Evolutionary conservation across 2,797 vertebrate species (phyloP).

Genomic region (Protosalanx chinensis): DNA sequence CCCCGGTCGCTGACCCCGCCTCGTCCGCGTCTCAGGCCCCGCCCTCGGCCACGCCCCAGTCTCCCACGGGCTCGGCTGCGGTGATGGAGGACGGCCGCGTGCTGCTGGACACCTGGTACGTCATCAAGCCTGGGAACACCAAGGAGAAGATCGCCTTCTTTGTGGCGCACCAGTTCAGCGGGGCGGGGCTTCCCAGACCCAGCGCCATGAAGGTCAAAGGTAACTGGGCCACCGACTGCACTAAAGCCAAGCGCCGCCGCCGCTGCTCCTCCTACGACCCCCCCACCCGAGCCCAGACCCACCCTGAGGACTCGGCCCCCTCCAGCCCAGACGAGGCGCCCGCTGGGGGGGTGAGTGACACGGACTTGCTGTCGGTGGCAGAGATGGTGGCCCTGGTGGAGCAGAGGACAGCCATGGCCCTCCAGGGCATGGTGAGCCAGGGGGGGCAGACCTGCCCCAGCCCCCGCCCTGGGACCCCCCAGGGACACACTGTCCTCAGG

Average conservation of each 20-base stretch:
- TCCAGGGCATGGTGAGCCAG: conserved; percentile 77
- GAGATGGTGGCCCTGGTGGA: conserved; percentile 96
- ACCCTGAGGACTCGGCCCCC: conserved; percentile 53
- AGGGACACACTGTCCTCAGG: conserved; percentile 59
- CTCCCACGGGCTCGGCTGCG: conserved; percentile 38
- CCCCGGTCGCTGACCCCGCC: conserved; percentile 56
- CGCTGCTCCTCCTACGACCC: conserved; percentile 88
- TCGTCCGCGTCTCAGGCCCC: conserved; percentile 24
- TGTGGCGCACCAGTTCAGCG: conserved; percentile 91
- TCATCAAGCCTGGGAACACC: conserved; percentile 96
- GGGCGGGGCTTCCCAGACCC: conserved; percentile 73
- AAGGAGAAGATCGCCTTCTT: conserved; percentile 98
- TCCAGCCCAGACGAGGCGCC: conserved; percentile 50
- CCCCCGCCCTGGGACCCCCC: conserved; percentile 50
- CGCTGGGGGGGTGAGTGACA: conserved; percentile 60
- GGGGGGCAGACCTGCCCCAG: conserved; percentile 54
- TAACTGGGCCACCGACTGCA: conserved; percentile 89
- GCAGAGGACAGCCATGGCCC: conserved; percentile 81
- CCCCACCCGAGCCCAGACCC: conserved; percentile 67
- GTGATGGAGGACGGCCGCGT: conserved; percentile 87
- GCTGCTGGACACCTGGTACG: conserved; percentile 94
- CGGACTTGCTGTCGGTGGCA: conserved; percentile 87
- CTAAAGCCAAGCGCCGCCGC: conserved; percentile 89
- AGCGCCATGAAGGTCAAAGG: conserved; percentile 94
- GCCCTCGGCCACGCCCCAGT: conserved; percentile 40